phyloP scores from a whole-genome alignment of 2,888 invertebrate genomes.

The Nemotelus pantherinus region DNA sequence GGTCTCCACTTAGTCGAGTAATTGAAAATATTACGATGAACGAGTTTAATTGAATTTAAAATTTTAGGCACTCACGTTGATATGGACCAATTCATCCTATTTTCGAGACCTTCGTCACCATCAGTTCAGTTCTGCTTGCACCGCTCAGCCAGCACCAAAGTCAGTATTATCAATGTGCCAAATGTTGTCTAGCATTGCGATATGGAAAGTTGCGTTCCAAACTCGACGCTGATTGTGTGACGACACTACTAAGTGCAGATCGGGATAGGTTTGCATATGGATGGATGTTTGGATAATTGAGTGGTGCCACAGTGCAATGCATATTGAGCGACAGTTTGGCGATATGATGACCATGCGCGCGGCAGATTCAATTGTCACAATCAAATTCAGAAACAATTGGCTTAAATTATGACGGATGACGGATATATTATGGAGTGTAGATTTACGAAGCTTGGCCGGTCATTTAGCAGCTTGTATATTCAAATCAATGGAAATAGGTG shows the following conservation, averaged over 20 bases:
- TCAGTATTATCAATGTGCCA: no score
- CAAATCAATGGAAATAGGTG: no score
- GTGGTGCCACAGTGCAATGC: conserved; percentile 36
- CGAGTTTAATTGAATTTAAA: conserved; percentile 45
- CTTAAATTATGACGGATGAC: conserved; percentile 58
- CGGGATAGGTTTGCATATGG: not conserved
- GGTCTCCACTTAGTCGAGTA: conserved; percentile 43
- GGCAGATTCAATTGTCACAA: conserved; percentile 63
- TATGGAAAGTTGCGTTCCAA: no score
- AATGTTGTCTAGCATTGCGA: no score
- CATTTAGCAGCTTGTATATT: conserved; percentile 13
- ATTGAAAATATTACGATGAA: conserved; percentile 28
- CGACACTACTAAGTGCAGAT: no score
- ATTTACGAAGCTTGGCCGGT: conserved; percentile 12
- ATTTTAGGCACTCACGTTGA: conserved; percentile 43
- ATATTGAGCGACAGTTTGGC: conserved; percentile 37
- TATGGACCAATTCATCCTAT: conserved; percentile 39
- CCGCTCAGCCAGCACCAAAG: not conserved
- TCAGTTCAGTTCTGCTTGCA: conserved; percentile 2
- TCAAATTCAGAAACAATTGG: conserved; percentile 63
- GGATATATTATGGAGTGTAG: conserved; percentile 48
- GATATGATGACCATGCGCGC: conserved; percentile 53
- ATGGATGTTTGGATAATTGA: conserved; percentile 40
- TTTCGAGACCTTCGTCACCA: conserved; percentile 30
- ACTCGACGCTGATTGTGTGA: no score